Conservation (phyloP, 2,113 vertebrate genomes). For the Gymnorhina tibicen region DNA sequence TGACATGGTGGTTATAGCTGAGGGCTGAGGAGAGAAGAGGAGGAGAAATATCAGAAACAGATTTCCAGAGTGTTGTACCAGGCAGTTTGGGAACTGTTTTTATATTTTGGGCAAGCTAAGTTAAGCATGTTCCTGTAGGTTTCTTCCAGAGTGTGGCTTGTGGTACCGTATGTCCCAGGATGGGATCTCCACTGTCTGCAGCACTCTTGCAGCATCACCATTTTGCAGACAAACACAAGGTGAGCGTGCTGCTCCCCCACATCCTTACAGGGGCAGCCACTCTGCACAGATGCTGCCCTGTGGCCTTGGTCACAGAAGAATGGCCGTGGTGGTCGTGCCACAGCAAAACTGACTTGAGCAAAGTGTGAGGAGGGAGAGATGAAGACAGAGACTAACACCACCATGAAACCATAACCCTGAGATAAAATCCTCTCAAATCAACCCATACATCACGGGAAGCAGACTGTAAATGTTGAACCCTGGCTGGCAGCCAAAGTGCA, state of each 20-base stretch:
- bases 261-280: background rate
- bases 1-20: background rate
- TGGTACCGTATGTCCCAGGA: background rate
- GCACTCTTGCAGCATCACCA: background rate
- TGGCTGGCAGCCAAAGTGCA: slow-evolving; percentile 26
- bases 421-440: background rate
- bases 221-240: background rate
- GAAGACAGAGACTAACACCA: background rate
- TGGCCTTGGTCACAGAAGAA: background rate
- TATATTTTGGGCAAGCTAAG: background rate
- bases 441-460: background rate
- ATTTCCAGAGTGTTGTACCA: background rate
- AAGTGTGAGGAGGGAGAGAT: background rate
- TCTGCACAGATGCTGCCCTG: background rate
- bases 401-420: background rate
- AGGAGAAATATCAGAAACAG: background rate
- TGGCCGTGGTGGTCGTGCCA: rapidly evolving
- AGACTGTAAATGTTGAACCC: background rate
- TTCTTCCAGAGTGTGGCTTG: background rate
- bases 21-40: background rate
- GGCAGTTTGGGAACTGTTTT: background rate
- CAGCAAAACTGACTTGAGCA: background rate
- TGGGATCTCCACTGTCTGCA: rapidly evolving
- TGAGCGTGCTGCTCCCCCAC: rapidly evolving
- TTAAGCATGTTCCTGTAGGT: background rate